Percentiles rank a stretch among this genome's conserved stretches.
phyloP scores from a whole-genome alignment of 2,797 vertebrate genomes.

The Garrulus glandarius region DNA sequence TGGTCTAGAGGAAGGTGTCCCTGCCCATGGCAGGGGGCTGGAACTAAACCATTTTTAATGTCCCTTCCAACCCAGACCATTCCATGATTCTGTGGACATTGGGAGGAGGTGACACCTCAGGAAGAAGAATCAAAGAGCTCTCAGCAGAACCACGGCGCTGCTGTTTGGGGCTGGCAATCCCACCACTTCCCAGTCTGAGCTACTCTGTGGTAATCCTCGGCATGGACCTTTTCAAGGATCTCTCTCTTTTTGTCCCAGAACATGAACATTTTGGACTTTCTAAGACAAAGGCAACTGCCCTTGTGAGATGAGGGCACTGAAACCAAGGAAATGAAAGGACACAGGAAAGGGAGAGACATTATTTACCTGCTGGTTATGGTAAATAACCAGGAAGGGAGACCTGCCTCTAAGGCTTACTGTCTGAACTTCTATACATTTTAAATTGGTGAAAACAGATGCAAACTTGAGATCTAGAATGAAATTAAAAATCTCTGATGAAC shows the following conservation, averaged over 20 bases:
- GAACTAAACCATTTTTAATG: neutral
- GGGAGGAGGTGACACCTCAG: neutral
- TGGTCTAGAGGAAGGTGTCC: neutral
- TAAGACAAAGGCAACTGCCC: neutral
- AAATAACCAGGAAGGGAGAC: neutral
- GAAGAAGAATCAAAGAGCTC: neutral
- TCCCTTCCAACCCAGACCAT: neutral
- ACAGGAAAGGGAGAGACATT: neutral
- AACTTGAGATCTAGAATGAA: neutral
- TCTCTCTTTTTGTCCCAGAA: neutral
- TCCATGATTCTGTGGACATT: neutral
- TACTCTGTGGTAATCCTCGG: neutral
- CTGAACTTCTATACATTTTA: neutral
- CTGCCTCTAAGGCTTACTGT: neutral
- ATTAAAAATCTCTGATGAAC: neutral
- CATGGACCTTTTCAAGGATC: neutral
- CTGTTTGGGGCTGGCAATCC: neutral
- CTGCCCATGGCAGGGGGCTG: no score
- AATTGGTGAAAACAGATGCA: neutral
- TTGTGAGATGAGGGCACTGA: neutral
- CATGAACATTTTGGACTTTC: neutral
- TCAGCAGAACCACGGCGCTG: rapidly evolving
- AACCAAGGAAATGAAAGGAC: neutral
- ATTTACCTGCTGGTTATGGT: neutral
- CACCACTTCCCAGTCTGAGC: neutral